Conservation (phyloP, 2,113 vertebrate genomes). For the Circaetus gallicus region DNA sequence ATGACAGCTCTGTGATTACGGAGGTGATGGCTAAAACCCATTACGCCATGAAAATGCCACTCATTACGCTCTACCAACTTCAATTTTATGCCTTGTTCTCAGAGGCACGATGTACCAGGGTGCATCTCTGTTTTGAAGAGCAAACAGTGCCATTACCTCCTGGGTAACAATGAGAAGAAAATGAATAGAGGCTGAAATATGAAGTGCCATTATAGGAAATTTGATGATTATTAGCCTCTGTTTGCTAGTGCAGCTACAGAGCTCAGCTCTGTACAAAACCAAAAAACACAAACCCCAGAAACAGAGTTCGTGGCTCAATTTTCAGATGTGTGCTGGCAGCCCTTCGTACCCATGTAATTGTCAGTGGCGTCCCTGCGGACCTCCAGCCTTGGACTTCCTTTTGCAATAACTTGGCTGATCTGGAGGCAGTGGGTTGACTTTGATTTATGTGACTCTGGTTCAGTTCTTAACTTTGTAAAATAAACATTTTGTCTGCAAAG, state of each 20-base stretch:
- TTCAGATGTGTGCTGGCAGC: not conserved
- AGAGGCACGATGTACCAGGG: not conserved
- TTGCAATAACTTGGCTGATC: not conserved
- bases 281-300: not conserved
- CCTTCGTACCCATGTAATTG: not conserved
- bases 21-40: not conserved
- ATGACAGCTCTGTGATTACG: not conserved
- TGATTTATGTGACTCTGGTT: constrained; percentile 10
- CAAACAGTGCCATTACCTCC: not conserved
- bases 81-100: not conserved
- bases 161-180: constrained; percentile 4
- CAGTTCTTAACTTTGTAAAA: not conserved
- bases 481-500: not conserved
- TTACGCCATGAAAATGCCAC: not conserved
- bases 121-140: not conserved
- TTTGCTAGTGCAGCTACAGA: not conserved
- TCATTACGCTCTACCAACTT: not conserved
- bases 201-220: constrained; percentile 18
- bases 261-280: not conserved
- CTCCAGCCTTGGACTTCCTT: not conserved
- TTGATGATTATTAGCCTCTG: not conserved
- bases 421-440: not conserved
- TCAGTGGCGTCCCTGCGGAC: not conserved
- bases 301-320: not conserved
- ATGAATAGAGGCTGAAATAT: not conserved